phyloP scores from a whole-genome alignment of 2,113 vertebrate species.

The Eonycteris spelaea region DNA sequence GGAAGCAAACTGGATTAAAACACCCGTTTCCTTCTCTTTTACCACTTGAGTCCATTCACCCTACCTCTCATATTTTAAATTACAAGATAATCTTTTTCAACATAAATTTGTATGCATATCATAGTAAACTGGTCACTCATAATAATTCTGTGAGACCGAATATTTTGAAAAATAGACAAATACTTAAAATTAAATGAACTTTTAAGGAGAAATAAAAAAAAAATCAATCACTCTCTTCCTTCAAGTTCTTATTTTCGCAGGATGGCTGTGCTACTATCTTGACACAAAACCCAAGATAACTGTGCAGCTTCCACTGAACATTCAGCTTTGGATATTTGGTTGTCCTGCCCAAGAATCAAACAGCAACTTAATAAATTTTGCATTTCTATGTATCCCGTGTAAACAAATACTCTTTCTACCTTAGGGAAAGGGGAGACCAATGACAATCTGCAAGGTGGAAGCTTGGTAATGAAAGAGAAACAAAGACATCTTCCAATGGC shows the following conservation, averaged over 20 bases:
- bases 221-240: neutral
- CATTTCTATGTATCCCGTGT: neutral
- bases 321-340: neutral
- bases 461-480: neutral
- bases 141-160: neutral
- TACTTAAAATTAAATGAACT: neutral
- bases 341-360: neutral
- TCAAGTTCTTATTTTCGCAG: neutral
- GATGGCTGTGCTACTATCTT: neutral
- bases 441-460: neutral
- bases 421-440: neutral
- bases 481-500: neutral
- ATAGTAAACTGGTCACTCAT: neutral
- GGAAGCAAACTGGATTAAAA: conserved; percentile 59
- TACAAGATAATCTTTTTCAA: neutral
- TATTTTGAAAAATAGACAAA: neutral
- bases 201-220: neutral
- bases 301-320: neutral
- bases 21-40: conserved; percentile 66
- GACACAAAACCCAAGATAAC: neutral
- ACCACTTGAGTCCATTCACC: conserved; percentile 20
- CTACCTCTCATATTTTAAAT: neutral
- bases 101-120: neutral
- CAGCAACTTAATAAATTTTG: neutral
- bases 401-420: conserved; percentile 4